These are phyloP conservation scores for Scelioninae gen. 2 DNA, from an alignment of 2,888 invertebrate genomes.

Conservation along the genomic window DNA sequence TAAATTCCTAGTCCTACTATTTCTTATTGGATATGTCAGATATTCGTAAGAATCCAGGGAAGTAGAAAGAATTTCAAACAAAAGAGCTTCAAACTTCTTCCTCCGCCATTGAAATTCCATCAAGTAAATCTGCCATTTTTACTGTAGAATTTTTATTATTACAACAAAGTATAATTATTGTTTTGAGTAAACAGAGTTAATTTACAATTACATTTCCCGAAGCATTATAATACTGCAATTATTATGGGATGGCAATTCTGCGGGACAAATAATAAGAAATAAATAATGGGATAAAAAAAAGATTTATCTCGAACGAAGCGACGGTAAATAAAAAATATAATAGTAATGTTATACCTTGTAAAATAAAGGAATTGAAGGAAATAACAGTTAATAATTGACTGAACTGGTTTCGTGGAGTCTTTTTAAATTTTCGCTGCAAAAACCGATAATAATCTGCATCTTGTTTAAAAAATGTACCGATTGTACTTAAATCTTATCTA, in stretches of 20 bases:
- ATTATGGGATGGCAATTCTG: neutral
- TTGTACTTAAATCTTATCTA: conserved; percentile 24
- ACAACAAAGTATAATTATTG: conserved; percentile 21
- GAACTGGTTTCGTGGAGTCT: conserved; percentile 11
- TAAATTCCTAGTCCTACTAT: conserved; percentile 27
- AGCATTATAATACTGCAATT: conserved; percentile 11
- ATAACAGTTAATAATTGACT: conserved; percentile 13
- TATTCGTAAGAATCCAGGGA: conserved; percentile 29
- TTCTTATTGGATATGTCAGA: conserved; percentile 36
- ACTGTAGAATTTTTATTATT: conserved; percentile 16
- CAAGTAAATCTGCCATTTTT: conserved; percentile 7
- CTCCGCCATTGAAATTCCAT: conserved; percentile 22
- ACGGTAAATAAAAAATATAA: neutral
- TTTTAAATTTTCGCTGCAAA: conserved; percentile 3
- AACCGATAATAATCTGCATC: conserved; percentile 12
- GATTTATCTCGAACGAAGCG: neutral
- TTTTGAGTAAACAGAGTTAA: conserved; percentile 8
- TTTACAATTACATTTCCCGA: conserved; percentile 1
- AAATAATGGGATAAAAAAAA: too few relatives aligned
- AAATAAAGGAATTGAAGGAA: neutral
- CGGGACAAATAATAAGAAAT: neutral
- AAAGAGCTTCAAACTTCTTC: conserved; percentile 27
- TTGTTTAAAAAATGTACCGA: conserved; percentile 19
- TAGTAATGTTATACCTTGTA: neutral
- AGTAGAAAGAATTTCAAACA: conserved; percentile 31